Base-by-base conservation (phyloP, 2,113 vertebrate species). In the Pantherophis guttatus region DNA sequence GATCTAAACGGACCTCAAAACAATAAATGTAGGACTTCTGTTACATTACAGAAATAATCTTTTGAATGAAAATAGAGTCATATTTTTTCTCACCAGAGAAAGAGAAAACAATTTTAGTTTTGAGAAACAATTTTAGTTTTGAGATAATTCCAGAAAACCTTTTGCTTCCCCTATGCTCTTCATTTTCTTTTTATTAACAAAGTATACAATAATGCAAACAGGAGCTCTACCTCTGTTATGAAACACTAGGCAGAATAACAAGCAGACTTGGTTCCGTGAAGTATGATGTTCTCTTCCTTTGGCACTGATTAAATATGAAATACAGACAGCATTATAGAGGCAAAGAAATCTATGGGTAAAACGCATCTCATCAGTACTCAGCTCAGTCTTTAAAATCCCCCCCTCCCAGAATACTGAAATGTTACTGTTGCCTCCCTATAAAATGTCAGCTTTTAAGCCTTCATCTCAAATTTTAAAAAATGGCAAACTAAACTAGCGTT, bases 1-100 rank as follows among this genome's bases (percentile, higher is more conserved):
- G 88, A 93, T 29, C 75, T 93, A 94, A 96, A 94, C 85, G 95
- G 95, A 97, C 91, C 0, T 1, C 65, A 48, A 95, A 90, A 89
- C 88, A 95, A 94, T 94, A 95, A 96, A 96, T 95, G 94, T 93
- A 94, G 33, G 94, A 89, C 92, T 95, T 53, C 89, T 92, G 85
- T 95, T 96, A 50, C 54, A 93, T 94, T 97, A 94, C 29, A 93
- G 86, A 95, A 95, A 95, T 97, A 96, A 96, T 93, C 85, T 93
- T 2, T 9, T 92, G 95, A 96, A 90, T 96, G 94, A 91, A 92
- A 96, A 95, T 92, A 96, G 94, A 91, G 90, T 13, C 75, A 90
- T 90, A 48, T 70, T 94, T 52, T 57, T 8, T 95, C 93, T 91
- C 91, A 91, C 53, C 95, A 0, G 57, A 92, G 93, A 96, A 88